phyloP scores from a whole-genome alignment of 2,113 vertebrate species.

The Muscicapa adusta region DNA sequence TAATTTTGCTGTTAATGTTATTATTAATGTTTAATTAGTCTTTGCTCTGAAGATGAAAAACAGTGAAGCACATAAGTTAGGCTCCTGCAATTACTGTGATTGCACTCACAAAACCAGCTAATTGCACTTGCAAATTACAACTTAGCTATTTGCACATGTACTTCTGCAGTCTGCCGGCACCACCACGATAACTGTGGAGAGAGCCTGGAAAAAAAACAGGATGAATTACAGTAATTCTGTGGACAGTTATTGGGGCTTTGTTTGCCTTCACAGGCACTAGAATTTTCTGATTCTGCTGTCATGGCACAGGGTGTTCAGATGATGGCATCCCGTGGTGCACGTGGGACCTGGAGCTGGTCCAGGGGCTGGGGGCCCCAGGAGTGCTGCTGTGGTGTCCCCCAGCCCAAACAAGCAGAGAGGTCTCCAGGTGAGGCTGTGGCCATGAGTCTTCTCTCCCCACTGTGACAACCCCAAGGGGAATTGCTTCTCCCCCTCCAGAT shows the following conservation, averaged over 20 bases:
- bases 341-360: background rate
- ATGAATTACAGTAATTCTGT: conserved; percentile 47
- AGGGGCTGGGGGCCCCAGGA: accelerated
- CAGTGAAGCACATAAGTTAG: conserved; percentile 57
- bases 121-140: conserved; percentile 70
- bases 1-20: conserved; percentile 65
- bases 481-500: background rate
- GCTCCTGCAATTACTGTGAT: conserved; percentile 67
- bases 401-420: background rate
- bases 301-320: background rate
- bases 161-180: conserved; percentile 45
- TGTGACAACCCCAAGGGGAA: background rate
- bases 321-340: accelerated
- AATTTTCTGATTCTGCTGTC: background rate
- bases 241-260: background rate
- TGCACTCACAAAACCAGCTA: conserved; percentile 67
- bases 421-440: background rate
- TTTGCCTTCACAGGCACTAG: background rate
- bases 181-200: conserved; percentile 5
- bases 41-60: conserved; percentile 63
- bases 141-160: conserved; percentile 64
- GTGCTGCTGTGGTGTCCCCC: background rate
- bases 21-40: conserved; percentile 69
- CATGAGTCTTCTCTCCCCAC: background rate
- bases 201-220: conserved; percentile 16